Conservation (phyloP, 2,888 invertebrate species). For the Prenolepis imparis region DNA sequence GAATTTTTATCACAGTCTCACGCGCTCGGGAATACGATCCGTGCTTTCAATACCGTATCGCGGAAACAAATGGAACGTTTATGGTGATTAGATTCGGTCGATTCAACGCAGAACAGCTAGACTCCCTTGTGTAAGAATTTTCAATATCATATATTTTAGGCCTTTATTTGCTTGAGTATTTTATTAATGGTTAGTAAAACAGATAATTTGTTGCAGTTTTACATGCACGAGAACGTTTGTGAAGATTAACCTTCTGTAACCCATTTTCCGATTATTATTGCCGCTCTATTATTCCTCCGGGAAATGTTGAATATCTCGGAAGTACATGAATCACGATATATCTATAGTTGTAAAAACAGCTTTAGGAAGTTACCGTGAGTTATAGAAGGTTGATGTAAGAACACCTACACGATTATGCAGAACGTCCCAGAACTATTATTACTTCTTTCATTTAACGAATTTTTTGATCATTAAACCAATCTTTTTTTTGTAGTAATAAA, state of each 20-base stretch:
- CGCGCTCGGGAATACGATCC: constrained; percentile 9
- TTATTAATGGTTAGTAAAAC: constrained; percentile 10
- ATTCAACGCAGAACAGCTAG: neutral
- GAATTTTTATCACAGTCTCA: constrained; percentile 17
- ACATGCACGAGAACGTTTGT: constrained; percentile 23
- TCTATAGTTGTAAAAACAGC: constrained; percentile 41
- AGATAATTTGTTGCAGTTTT: constrained; percentile 39
- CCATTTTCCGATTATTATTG: constrained; percentile 36
- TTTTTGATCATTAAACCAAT: neutral
- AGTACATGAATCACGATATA: constrained; percentile 14
- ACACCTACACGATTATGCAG: constrained; percentile 8
- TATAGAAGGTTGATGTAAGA: constrained; percentile 52
- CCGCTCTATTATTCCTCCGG: constrained; percentile 15
- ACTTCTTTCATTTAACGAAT: constrained; percentile 20
- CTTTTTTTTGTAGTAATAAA: neutral
- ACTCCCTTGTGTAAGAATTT: neutral
- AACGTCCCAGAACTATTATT: constrained; percentile 17
- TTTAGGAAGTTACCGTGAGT: constrained; percentile 29
- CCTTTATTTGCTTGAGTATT: constrained; percentile 14
- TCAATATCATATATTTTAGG: neutral
- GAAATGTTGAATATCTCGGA: constrained; percentile 11
- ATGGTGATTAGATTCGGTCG: constrained; percentile 31
- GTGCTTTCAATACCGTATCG: neutral
- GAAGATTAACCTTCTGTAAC: constrained; percentile 42
- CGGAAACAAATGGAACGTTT: constrained; percentile 35